phyloP scores from a whole-genome alignment of 2,113 vertebrate species.

The Loxodonta africana region DNA sequence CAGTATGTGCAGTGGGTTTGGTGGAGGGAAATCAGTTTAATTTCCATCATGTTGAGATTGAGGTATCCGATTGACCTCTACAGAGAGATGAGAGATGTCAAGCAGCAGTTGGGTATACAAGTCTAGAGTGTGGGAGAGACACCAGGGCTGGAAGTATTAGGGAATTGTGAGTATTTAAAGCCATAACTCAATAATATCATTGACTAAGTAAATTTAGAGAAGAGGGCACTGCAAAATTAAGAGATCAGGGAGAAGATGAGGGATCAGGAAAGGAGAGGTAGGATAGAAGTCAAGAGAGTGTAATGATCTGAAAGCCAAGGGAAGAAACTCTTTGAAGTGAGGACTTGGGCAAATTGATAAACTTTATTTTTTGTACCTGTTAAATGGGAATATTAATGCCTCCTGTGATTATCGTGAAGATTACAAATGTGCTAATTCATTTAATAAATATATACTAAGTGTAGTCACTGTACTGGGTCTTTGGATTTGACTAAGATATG shows the following conservation, averaged over 20 bases:
- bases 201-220: background rate
- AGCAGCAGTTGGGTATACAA: background rate
- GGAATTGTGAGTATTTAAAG: background rate
- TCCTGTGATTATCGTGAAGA: background rate
- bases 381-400: background rate
- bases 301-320: background rate
- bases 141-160: background rate
- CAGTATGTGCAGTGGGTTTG: background rate
- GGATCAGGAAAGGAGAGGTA: rapidly evolving
- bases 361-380: background rate
- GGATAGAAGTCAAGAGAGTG: background rate
- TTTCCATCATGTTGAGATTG: background rate
- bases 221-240: background rate
- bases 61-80: background rate
- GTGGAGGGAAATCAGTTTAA: background rate
- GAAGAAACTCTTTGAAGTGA: background rate
- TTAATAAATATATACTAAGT: background rate
- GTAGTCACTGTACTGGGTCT: background rate
- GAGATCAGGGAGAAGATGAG: background rate
- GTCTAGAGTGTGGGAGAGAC: background rate
- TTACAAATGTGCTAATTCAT: background rate
- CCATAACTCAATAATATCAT: background rate
- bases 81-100: background rate
- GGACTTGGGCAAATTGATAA: background rate
- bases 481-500: background rate